Conservation (phyloP, 2,888 invertebrate genomes). For the Clunio marinus region DNA sequence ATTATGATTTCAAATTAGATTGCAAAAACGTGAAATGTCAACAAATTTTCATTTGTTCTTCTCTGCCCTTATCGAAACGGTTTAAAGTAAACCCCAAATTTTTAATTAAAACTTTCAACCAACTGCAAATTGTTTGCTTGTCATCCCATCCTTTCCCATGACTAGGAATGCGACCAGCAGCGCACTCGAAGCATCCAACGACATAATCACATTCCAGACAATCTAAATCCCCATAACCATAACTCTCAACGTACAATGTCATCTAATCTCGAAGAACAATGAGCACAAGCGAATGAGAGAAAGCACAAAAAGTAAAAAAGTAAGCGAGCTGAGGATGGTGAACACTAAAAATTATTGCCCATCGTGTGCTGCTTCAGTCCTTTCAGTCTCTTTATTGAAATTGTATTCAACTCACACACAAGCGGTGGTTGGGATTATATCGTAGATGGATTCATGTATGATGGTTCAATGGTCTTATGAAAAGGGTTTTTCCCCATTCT, state of each 20-base stretch:
- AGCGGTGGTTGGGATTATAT: conserved; percentile 22
- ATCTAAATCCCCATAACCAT: conserved; percentile 20
- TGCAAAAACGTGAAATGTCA: too few relatives aligned
- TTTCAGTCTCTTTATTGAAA: conserved; percentile 32
- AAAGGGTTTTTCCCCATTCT: conserved; percentile 5
- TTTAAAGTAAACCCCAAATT: conserved; percentile 43
- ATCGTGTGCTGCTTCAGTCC: too few relatives aligned
- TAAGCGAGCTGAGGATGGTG: too few relatives aligned
- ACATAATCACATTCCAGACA: conserved; percentile 17
- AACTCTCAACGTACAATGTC: conserved; percentile 25
- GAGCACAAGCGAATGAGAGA: conserved; percentile 2
- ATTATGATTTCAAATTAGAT: too few relatives aligned
- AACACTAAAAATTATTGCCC: conserved; percentile 27
- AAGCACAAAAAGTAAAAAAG: too few relatives aligned
- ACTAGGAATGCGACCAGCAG: not conserved
- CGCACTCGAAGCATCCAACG: not conserved
- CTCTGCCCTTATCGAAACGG: too few relatives aligned
- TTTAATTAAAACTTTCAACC: conserved; percentile 36
- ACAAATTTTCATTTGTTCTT: too few relatives aligned
- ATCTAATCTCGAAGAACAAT: conserved; percentile 34
- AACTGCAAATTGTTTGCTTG: not conserved
- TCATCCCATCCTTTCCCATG: not conserved
- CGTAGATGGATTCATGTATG: conserved; percentile 18
- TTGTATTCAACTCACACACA: conserved; percentile 31
- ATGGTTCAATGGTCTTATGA: conserved; percentile 24